These are phyloP conservation scores for Amphiprion percula DNA, from an alignment of 2,113 vertebrate genomes.

Conservation along the genomic window DNA sequence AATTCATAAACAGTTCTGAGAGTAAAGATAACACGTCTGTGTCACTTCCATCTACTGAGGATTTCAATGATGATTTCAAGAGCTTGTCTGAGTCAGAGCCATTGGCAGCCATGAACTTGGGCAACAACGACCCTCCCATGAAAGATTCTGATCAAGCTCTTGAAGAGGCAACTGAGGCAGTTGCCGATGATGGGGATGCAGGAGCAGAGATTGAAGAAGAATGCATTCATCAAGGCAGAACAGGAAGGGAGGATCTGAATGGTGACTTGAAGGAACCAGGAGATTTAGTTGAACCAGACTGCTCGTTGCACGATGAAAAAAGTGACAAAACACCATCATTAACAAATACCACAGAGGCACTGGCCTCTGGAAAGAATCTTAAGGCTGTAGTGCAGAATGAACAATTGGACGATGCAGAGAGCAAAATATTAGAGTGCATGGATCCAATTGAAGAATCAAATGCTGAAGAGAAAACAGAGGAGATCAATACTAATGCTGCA, in stretches of 20 bases:
- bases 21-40: neutral
- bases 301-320: neutral
- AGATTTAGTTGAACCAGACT: neutral
- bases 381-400: neutral
- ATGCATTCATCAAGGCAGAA: neutral
- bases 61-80: neutral
- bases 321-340: neutral
- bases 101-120: neutral
- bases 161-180: conserved; percentile 9
- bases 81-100: conserved; percentile 10
- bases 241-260: conserved; percentile 8
- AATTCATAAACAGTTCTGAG: conserved; percentile 10
- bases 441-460: neutral
- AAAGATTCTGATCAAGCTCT: neutral
- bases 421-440: neutral
- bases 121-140: conserved; percentile 16
- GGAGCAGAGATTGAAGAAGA: conserved; percentile 7
- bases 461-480: neutral
- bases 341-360: neutral
- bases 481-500: neutral
- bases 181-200: conserved; percentile 12
- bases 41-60: neutral
- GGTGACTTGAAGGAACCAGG: neutral
- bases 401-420: neutral
- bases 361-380: neutral